Base-by-base conservation (phyloP, 2,797 vertebrate species). In the Momotus momota region DNA sequence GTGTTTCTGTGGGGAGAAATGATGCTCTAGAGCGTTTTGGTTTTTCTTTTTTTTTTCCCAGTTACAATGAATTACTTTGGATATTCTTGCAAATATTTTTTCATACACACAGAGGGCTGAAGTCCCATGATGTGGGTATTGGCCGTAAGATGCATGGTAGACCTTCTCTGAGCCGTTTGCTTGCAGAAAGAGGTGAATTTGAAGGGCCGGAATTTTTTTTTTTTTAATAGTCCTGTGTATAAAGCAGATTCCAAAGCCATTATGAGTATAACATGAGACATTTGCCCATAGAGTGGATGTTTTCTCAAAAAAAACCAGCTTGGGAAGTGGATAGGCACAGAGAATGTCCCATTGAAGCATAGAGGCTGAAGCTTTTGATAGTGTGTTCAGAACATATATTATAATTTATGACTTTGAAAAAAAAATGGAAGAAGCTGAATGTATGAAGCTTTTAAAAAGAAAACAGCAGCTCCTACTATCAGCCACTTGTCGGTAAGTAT, bases 401-500 rank as follows among this genome's bases (percentile, higher is more conserved):
- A 17, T 26, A 55, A 48, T 85, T 86, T 65, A 64, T 52, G 35
- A 35, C 35, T 35, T 35, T 35, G 35, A 35, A 35, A 35, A 35
- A 35, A 35, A 35, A 35, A 35, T 35, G 35, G 35, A 35, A 35
- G 29, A 67, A 79, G 35, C 35, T n/a, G 48, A 70, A 75, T 27
- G 4, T 26, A 14, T 14, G 45, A 12, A 73, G n/a, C 26, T 55
- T 91, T 81, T 83, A 13, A 16, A 70, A 49, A 65, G 26, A 74
- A 16, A 58, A 54, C 38, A 92, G 29, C 43, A 86, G 26, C 19
- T 92, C 35, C 41, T 77, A 1, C 21, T 62, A 1, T 45, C 55
- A 73, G 51, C 40, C 67, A 2, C n/a, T 78, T 64, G 23, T 70
- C 73, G 81, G 65, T 90, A 80, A 93, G 87, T 82, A 52, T 73